These are phyloP conservation scores for Coilia nasus DNA, from an alignment of 2,797 vertebrate species.

Conservation along the genomic window DNA sequence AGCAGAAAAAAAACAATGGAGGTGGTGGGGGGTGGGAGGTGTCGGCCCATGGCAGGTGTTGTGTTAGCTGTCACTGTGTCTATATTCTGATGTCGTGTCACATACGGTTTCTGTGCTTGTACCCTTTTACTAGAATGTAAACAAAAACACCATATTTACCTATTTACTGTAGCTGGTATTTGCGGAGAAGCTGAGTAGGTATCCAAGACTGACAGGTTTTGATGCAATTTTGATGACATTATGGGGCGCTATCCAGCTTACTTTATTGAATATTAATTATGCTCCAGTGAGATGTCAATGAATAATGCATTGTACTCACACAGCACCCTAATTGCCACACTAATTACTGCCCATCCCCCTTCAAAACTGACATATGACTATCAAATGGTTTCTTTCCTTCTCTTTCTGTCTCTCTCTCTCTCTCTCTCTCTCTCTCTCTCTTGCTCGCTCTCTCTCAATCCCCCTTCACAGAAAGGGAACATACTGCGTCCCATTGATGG, in stretches of 20 bases:
- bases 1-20: background rate
- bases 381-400: background rate
- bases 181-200: background rate
- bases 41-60: background rate
- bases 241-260: background rate
- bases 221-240: constrained; percentile 14
- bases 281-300: constrained; percentile 7
- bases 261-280: constrained; percentile 21
- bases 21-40: background rate
- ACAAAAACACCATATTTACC: background rate
- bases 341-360: constrained; percentile 20
- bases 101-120: background rate
- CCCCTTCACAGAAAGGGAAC: constrained; percentile 61
- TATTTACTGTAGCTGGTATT: background rate
- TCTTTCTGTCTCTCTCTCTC: constrained; percentile 26
- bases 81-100: background rate
- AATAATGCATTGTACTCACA: constrained; percentile 10
- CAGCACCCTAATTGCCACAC: constrained; percentile 11
- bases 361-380: background rate
- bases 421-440: constrained; percentile 30
- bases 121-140: background rate
- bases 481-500: constrained; percentile 70
- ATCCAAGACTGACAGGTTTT: background rate
- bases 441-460: background rate
- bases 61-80: background rate